Evolutionary conservation across 2,113 vertebrate species (phyloP), one percentile per base, ranked within the genome.

Genomic region (Channa argus): DNA sequence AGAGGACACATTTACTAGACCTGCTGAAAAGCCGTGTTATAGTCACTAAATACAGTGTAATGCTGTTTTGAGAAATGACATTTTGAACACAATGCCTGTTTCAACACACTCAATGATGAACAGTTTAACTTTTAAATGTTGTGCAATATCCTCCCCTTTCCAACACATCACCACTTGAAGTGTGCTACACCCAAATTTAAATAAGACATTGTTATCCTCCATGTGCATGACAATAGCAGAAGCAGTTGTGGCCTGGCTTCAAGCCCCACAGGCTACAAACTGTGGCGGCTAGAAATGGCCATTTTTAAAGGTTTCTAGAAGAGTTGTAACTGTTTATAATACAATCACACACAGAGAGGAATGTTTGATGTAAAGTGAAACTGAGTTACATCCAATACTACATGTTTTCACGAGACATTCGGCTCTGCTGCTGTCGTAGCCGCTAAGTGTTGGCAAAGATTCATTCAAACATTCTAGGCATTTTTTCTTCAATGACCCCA

Each of bases 61-160:
- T 69, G 55, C 68, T 85, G 64, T 78, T 79, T 79, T 24, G 66
- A 68, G 68, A 55, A 68, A 83, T 88, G 86, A 85, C 84, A 88
- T 89, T 93, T 91, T 88, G 62, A 82, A 77, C 77, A 55, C 24
- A 67, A 39, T 74, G 83, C 74, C 90, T 92, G 85, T 94, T 94
- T 93, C 88, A 93, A 93, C 83, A 90, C 85, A 86, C 86, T 83
- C 85, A 54, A 65, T 85, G 80, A 87, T 90, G 90, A 91, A 91
- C 71, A 90, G 77, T 84, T 86, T 47, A 69, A 86, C 81, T 89
- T 84, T 77, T 68, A 80, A 64, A 46, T 49, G 77, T 95, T 94
- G 90, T 90, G 90, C 91, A 94, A 94, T 61, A 88, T 91, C 90
- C 91, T 94, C 91, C 90, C 24, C 91, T 91, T 93, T 92, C 88